phyloP scores from a whole-genome alignment of 2,113 vertebrate species.

The Cavia aperea region DNA sequence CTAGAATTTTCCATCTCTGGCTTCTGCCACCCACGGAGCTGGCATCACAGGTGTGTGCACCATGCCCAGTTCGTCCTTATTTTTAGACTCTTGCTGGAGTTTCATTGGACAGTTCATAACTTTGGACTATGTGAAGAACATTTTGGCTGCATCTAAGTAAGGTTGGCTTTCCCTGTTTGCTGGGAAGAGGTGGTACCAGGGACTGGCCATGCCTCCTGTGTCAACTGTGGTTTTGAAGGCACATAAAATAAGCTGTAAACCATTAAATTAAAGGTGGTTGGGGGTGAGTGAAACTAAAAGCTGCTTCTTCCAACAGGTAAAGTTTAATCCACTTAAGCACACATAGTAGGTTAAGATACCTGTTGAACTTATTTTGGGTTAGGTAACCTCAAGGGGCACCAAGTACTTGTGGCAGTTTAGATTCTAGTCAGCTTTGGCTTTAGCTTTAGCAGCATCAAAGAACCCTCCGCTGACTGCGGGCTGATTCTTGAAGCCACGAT shows the following conservation, averaged over 20 bases:
- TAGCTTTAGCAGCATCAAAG: not conserved
- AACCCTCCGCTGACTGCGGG: not conserved
- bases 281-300: not conserved
- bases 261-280: constrained; percentile 22
- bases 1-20: not conserved
- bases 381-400: not conserved
- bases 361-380: constrained; percentile 7
- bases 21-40: not conserved
- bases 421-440: not conserved
- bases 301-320: not conserved
- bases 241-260: not conserved
- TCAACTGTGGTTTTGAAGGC: not conserved
- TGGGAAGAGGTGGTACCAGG: not conserved
- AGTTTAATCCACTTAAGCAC: constrained; percentile 4
- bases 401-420: not conserved
- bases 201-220: not conserved
- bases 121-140: not conserved
- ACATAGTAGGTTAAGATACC: not conserved
- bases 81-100: not conserved
- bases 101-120: not conserved
- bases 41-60: not conserved
- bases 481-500: not conserved
- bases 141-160: not conserved
- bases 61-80: not conserved
- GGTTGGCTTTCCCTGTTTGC: not conserved